Evolutionary conservation across 2,113 vertebrate species (phyloP).

Genomic region (Falco punctatus): DNA sequence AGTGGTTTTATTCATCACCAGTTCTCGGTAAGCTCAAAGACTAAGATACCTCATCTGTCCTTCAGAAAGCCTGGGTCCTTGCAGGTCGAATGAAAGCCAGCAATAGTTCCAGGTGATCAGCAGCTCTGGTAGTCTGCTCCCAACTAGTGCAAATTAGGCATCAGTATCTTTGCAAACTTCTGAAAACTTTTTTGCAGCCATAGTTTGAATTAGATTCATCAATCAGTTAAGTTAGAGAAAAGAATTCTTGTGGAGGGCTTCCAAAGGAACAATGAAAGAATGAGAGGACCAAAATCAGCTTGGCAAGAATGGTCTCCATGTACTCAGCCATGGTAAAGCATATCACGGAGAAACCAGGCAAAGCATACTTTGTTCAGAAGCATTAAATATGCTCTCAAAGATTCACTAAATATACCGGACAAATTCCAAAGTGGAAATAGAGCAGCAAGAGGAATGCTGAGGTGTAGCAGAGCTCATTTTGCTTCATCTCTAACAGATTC

Average conservation of each 20-base stretch:
- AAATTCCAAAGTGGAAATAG: background rate
- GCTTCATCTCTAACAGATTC: background rate
- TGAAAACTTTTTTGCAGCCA: background rate
- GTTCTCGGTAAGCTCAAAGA: background rate
- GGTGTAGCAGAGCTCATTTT: background rate
- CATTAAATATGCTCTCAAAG: background rate
- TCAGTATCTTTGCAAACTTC: background rate
- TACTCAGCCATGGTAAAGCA: accelerated
- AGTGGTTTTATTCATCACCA: background rate
- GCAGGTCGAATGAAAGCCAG: background rate
- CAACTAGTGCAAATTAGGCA: background rate
- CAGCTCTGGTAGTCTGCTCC: background rate
- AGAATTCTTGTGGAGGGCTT: background rate
- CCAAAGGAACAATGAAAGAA: background rate
- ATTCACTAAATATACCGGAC: background rate
- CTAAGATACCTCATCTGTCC: background rate
- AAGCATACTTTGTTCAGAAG: background rate
- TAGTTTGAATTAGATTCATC: background rate
- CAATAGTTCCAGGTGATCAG: background rate
- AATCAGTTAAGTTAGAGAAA: background rate
- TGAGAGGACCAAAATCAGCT: background rate
- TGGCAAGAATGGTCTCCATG: background rate
- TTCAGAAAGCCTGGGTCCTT: background rate
- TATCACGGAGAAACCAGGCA: background rate
- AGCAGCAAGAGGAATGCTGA: background rate